Percentiles rank a stretch among this genome's conserved stretches.
phyloP scores from a whole-genome alignment of 2,797 vertebrate genomes.

The Clarias pachynema region DNA sequence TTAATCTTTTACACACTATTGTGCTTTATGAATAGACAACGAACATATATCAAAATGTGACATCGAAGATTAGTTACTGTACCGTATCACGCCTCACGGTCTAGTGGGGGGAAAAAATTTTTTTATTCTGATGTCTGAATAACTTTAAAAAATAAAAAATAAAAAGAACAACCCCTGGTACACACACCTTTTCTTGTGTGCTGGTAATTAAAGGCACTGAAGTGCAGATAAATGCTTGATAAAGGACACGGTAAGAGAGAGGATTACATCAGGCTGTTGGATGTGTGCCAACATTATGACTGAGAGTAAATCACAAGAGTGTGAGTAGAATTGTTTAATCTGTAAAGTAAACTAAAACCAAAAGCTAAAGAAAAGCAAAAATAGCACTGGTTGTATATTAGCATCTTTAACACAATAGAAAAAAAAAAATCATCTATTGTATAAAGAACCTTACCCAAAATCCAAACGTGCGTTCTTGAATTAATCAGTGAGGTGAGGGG shows the following conservation, averaged over 20 bases:
- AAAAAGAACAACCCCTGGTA: too few species aligned
- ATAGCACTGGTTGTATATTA: not conserved
- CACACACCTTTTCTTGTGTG: not conserved
- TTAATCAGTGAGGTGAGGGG: not conserved
- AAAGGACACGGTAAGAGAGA: slow-evolving; percentile 10
- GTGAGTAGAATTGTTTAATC: not conserved
- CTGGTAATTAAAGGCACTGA: not conserved
- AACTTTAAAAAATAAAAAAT: not conserved
- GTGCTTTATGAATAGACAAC: not conserved
- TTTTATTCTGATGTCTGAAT: not conserved
- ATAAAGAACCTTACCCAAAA: not conserved
- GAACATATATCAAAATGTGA: not conserved
- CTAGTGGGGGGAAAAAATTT: not conserved
- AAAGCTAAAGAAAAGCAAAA: not conserved
- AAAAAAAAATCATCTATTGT: not conserved
- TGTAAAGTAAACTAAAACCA: too few species aligned
- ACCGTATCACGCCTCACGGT: not conserved
- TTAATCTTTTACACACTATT: not conserved
- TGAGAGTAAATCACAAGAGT: not conserved
- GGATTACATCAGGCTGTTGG: not conserved
- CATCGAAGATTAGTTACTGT: not conserved
- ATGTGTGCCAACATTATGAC: not conserved
- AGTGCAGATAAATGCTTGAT: not conserved
- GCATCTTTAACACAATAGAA: not conserved
- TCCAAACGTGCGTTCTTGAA: not conserved